Conservation (phyloP, 2,113 vertebrate species). For the Anarhynchus alexandrinus region DNA sequence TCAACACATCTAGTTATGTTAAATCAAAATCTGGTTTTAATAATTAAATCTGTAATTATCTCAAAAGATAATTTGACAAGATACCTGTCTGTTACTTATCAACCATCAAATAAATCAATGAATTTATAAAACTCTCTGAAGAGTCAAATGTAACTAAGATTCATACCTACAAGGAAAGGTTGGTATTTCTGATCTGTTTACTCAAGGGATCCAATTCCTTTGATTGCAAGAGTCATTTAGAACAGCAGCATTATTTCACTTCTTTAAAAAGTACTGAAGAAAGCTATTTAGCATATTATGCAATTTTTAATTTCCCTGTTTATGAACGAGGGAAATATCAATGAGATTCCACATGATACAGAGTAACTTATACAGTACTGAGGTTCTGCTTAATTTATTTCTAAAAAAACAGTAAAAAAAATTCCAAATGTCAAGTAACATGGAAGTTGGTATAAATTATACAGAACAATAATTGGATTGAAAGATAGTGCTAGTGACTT, state of each 20-base stretch:
- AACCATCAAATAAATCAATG: background rate
- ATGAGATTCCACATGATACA: background rate
- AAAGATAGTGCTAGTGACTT: slow-evolving; percentile 34
- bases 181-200: background rate
- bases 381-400: background rate
- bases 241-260: background rate
- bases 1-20: background rate
- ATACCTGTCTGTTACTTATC: background rate
- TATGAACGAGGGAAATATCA: background rate
- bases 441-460: background rate
- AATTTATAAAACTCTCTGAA: background rate
- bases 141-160: background rate
- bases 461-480: background rate
- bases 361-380: background rate
- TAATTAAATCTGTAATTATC: background rate
- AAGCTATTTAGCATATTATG: background rate
- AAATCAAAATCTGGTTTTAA: background rate
- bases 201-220: background rate
- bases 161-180: background rate
- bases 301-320: background rate
- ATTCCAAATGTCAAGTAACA: background rate
- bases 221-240: background rate
- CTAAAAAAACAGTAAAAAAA: background rate
- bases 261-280: background rate
- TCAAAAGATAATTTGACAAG: background rate